Conservation (phyloP, 92 coral and sea anemone genomes). For the Phenganax subtilis region DNA sequence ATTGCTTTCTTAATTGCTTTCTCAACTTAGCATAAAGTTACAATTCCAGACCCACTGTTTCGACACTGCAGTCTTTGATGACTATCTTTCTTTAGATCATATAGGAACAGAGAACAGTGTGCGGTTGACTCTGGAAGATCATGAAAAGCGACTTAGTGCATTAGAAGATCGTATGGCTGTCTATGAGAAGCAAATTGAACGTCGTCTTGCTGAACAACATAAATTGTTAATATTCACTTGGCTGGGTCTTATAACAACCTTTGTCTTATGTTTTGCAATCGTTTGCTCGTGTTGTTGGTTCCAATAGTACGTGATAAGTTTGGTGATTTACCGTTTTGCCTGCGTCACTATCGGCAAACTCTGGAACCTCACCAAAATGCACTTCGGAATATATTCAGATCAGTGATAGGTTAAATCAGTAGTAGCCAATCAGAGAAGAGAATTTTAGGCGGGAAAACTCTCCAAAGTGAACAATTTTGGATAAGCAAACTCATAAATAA, state of each 20-base stretch:
- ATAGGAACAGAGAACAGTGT: slow-evolving; percentile 6
- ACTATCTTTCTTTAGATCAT: not conserved
- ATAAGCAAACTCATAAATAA: too few relatives aligned
- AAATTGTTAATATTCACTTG: slow-evolving; percentile 31
- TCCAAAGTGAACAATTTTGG: too few relatives aligned
- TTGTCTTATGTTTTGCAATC: slow-evolving; percentile 38
- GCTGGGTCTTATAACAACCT: slow-evolving; percentile 32
- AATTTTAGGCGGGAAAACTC: too few relatives aligned
- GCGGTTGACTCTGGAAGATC: slow-evolving; percentile 13
- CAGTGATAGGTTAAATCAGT: too few relatives aligned
- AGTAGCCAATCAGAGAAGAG: too few relatives aligned
- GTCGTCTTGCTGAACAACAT: slow-evolving; percentile 33
- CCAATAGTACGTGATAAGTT: not conserved
- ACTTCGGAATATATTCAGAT: too few relatives aligned
- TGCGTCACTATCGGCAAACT: too few relatives aligned
- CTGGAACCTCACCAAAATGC: too few relatives aligned
- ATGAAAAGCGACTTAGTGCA: slow-evolving; percentile 23
- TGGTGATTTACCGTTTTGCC: not conserved
- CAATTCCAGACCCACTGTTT: not conserved
- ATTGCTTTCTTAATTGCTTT: not conserved
- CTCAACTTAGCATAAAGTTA: not conserved
- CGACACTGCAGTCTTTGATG: not conserved
- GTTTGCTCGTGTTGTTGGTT: slow-evolving; percentile 42
- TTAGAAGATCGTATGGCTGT: slow-evolving; percentile 36
- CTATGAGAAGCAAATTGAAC: slow-evolving; percentile 37